These are phyloP conservation scores for Gadopsis bispinosus DNA, from an alignment of 2,797 vertebrate genomes.

Conservation along the genomic window DNA sequence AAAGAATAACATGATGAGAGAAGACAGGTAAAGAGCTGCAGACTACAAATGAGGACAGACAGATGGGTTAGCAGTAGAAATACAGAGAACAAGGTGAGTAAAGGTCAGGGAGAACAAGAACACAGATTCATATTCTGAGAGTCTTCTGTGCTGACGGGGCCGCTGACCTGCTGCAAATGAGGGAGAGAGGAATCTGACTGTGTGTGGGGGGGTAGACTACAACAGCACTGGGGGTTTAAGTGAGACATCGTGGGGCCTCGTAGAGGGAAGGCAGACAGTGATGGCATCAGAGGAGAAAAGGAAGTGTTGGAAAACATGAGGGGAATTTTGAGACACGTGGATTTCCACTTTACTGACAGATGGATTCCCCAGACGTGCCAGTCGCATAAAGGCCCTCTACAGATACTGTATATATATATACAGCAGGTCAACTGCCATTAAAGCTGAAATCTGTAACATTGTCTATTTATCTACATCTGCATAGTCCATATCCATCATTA, in stretches of 20 bases:
- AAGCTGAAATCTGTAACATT: not conserved
- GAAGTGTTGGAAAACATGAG: slow-evolving; percentile 42
- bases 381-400: not conserved
- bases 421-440: not conserved
- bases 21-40: slow-evolving; percentile 16
- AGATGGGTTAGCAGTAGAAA: slow-evolving; percentile 18
- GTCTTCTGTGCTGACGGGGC: slow-evolving; percentile 54
- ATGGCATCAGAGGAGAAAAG: slow-evolving; percentile 38
- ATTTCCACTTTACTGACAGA: slow-evolving; percentile 35
- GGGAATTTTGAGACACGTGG: slow-evolving; percentile 43
- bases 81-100: not conserved
- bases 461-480: not conserved
- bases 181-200: slow-evolving; percentile 16
- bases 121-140: slow-evolving; percentile 44
- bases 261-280: slow-evolving; percentile 13
- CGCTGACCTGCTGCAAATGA: slow-evolving; percentile 7
- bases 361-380: slow-evolving; percentile 32
- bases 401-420: too few species aligned
- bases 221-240: not conserved
- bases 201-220: not conserved
- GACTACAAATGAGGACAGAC: slow-evolving; percentile 14
- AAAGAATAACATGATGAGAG: slow-evolving; percentile 1
- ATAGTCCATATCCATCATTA: not conserved
- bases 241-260: slow-evolving; percentile 24
- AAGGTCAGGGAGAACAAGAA: slow-evolving; percentile 1